phyloP scores from a whole-genome alignment of 2,113 vertebrate species.

The Entelurus aequoreus region DNA sequence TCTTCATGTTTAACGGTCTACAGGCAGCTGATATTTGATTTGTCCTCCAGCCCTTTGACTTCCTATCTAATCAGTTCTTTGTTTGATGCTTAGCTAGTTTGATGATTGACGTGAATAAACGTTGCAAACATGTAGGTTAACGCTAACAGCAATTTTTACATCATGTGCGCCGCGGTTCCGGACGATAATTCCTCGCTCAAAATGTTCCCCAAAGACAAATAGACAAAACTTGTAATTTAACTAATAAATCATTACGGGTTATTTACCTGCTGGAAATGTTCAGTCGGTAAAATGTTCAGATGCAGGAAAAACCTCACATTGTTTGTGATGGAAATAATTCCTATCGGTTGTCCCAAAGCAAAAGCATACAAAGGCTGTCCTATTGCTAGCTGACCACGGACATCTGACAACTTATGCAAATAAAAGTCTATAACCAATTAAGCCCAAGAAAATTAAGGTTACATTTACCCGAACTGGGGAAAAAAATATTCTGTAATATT shows the following conservation, averaged over 20 bases:
- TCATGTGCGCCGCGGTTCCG: not conserved
- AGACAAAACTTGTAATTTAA: no score
- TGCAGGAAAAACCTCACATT: constrained; percentile 7
- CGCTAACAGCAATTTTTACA: not conserved
- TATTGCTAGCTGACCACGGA: constrained; percentile 31
- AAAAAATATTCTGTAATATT: no score
- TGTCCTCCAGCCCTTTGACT: not conserved
- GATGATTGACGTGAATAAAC: not conserved
- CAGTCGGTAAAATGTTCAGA: no score
- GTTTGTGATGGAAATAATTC: constrained; percentile 41
- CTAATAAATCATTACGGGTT: no score
- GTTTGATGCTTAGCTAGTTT: not conserved
- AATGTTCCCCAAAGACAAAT: not conserved
- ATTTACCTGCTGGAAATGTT: no score
- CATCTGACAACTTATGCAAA: constrained; percentile 38
- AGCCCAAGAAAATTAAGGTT: no score
- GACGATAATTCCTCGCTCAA: not conserved
- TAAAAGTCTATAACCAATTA: not conserved
- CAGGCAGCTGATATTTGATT: no score
- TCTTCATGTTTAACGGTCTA: constrained; percentile 10
- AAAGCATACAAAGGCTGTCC: constrained; percentile 8
- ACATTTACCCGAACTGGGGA: no score
- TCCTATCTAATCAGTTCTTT: not conserved
- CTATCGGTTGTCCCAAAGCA: constrained; percentile 27
- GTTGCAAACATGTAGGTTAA: not conserved